A percentile compares a stretch with the other conserved stretches of the same genome.
phyloP scores from a whole-genome alignment of 1,140 invertebrate genomes.

The Scylla paramamosain region DNA sequence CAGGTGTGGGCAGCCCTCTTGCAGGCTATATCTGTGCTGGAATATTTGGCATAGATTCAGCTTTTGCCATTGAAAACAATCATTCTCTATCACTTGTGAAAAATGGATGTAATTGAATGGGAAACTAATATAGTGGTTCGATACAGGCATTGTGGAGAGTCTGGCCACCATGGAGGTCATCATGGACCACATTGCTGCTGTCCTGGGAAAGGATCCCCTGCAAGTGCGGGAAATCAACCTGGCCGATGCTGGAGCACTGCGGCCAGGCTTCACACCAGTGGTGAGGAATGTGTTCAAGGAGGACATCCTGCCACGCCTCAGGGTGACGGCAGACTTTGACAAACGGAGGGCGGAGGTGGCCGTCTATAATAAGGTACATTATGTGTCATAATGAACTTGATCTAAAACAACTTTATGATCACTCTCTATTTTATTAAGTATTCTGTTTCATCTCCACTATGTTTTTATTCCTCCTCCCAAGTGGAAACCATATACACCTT shows the following conservation, averaged over 20 bases:
- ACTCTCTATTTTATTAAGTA: too few relatives aligned
- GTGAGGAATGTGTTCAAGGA: slow-evolving; percentile 46
- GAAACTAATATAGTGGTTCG: background rate
- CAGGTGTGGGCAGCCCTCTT: slow-evolving; percentile 74
- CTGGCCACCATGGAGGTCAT: slow-evolving; percentile 86
- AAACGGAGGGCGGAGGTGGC: slow-evolving; percentile 66
- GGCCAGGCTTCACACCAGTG: slow-evolving; percentile 39
- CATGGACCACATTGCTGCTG: slow-evolving; percentile 89
- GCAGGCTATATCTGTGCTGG: too few relatives aligned
- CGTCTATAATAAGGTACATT: slow-evolving; percentile 74
- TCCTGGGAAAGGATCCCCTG: slow-evolving; percentile 85
- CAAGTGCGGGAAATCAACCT: slow-evolving; percentile 81
- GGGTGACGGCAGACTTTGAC: slow-evolving; percentile 42
- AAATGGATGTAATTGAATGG: too few relatives aligned
- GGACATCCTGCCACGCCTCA: slow-evolving; percentile 55
- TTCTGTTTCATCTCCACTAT: too few relatives aligned
- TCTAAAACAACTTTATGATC: background rate
- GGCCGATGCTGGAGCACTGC: slow-evolving; percentile 71
- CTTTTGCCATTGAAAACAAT: too few relatives aligned
- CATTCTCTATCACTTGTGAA: too few relatives aligned
- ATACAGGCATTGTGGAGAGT: slow-evolving; percentile 54
- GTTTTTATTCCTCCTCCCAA: too few relatives aligned
- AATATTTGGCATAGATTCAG: too few relatives aligned
- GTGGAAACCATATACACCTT: too few relatives aligned
- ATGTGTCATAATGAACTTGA: background rate